Percentiles rank a stretch among this genome's conserved stretches.
These are phyloP conservation scores for Muscicapa adusta DNA, from an alignment of 2,113 vertebrate species.

Conservation along the genomic window DNA sequence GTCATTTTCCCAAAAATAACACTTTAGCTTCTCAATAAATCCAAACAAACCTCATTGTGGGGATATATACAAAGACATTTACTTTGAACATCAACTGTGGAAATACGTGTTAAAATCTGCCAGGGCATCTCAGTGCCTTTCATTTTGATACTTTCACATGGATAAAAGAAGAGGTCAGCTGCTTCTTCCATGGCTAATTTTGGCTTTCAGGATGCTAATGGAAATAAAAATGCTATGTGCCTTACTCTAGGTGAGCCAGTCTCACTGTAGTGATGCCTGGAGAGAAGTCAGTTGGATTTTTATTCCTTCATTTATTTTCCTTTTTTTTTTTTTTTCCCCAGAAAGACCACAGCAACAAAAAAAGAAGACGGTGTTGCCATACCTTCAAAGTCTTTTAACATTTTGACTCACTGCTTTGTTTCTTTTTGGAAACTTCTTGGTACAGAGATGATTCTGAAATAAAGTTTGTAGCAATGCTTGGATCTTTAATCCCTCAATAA, in stretches of 20 bases:
- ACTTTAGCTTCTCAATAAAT: neutral
- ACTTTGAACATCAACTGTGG: neutral
- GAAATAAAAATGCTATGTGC: neutral
- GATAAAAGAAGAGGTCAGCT: neutral
- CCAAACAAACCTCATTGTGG: neutral
- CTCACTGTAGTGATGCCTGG: neutral
- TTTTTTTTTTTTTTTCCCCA: accelerated
- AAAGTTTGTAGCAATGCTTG: neutral
- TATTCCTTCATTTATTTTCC: neutral
- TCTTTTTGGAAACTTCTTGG: neutral
- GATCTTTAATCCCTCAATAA: neutral
- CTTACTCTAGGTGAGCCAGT: neutral
- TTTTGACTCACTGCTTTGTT: neutral
- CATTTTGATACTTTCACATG: neutral
- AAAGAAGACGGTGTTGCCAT: neutral
- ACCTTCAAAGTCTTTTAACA: neutral
- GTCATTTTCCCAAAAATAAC: neutral
- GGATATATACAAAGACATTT: neutral
- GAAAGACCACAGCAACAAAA: neutral
- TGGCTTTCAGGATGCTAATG: neutral
- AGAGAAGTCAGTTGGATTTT: neutral
- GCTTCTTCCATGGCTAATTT: neutral
- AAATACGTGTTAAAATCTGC: neutral
- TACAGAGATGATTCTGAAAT: neutral
- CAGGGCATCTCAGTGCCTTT: neutral